Base-by-base conservation (phyloP, 2,797 vertebrate species). In the Selene dorsalis region DNA sequence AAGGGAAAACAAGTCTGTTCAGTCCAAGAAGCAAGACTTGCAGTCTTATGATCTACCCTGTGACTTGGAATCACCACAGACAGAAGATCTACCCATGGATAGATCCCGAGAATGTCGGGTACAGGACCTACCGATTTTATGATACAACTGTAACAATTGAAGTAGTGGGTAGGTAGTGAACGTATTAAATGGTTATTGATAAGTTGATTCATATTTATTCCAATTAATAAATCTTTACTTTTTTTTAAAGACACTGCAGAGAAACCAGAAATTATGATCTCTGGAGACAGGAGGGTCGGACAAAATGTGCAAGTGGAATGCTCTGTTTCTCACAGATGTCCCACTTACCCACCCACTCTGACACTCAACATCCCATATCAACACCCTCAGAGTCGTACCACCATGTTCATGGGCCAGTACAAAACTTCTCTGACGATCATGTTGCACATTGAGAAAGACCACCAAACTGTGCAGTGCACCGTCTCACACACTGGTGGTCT, bases 81-180 rank as follows among this genome's bases (percentile, higher is more conserved):
- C 60, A 92, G 68, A 88, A 0, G 69, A 20, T 93, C 57, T 93
- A 93, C 72, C 32, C 90, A 13, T 93, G 93, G 93, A 81, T 94
- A 4, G 93, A 93, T 67, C 93, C 91, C 28, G 91, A 92, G 20
- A 61, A 92, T 61, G 22, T 93, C 72, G 82, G 87, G 4, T 3
- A 0, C 14, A 0, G 2, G 0, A 93, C 86, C 4, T 79, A 83
- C 4, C 1, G 0, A 7, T 93, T 93, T 77, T 92, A 9, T 76
- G 85, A 94, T 1, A 87, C 35, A 47, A 85, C 84, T 17, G 89
- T 92, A 30, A 79, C n/a, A 17, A 89, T 94, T 77, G 11, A 76
- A 8, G 84, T 93, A 6, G 2, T 50, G 0, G 52, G 91, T 92
- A 87, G 73, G 83, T 80, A 10, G 24, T 60, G 4, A 64, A 53